Conservation (phyloP, 2,797 vertebrate species). For the Zenarchopterus dispar region DNA sequence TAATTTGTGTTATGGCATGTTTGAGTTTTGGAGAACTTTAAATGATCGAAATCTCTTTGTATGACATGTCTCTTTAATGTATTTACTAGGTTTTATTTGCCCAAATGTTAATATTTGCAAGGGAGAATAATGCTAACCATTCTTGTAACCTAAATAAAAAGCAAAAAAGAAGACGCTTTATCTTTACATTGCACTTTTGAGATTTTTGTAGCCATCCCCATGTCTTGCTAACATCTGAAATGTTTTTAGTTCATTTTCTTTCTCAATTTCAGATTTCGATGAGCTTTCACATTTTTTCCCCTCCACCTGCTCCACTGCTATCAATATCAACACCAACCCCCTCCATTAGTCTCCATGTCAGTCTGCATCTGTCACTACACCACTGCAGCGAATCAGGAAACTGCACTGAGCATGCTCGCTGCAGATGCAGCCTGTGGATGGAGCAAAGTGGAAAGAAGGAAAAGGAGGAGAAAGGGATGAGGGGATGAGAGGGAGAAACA, state of each 20-base stretch:
- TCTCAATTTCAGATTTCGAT: background rate
- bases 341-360: slow-evolving; percentile 41
- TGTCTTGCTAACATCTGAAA: background rate
- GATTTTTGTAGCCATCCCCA: background rate
- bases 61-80: no score
- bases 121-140: background rate
- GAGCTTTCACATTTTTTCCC: background rate
- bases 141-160: background rate
- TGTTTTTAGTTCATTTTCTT: background rate
- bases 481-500: slow-evolving; percentile 40
- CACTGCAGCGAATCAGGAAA: slow-evolving; percentile 70
- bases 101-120: background rate
- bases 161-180: background rate
- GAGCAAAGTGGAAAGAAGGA: slow-evolving; percentile 64
- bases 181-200: background rate
- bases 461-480: slow-evolving; percentile 56
- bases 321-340: slow-evolving; percentile 9
- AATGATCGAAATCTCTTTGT: background rate
- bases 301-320: background rate
- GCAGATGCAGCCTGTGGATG: slow-evolving; percentile 70
- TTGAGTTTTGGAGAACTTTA: background rate
- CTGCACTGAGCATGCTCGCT: slow-evolving; percentile 74
- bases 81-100: background rate
- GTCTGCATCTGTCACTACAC: slow-evolving; percentile 33
- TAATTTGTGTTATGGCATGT: background rate